Evolutionary conservation across 2,113 vertebrate species (phyloP), one percentile per base, ranked within the genome.

Genomic region (Tenebrosternarchus preto): DNA sequence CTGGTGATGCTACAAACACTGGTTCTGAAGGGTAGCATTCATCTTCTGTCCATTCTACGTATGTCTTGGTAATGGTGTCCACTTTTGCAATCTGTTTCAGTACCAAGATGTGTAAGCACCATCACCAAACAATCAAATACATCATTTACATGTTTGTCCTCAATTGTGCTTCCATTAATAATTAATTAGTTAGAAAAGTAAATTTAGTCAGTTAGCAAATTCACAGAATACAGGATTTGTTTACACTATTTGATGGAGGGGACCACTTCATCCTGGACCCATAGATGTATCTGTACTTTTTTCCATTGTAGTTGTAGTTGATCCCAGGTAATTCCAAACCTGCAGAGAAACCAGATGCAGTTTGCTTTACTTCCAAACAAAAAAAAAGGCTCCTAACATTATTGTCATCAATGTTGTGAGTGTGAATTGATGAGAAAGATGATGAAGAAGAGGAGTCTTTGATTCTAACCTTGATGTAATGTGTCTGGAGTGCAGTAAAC

Each of bases 271-370:
- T 84, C 82, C 87, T 69, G 0, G 95, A 92, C 12, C 95, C 96
- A 72, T 92, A 98, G 86, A 97, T 76, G 7, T 94, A 96, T 43
- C 94, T 92, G 89, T 99, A 95, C 22, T 88, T 95, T 82, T 91
- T 96, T 15, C 91, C 61, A 0, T 99, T 99, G 84, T 93, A 93
- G 55, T 90, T 87, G 0, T 97, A 97, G 89, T 99, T 98, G 84
- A 98, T 95, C 11, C 85, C 91, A 6, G 97, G 98, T 66, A 99
- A 90, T 89, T 99, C 98, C 85, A 99, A 80, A 66, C 95, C 98
- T 99, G 87, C 67, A 77, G 17, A 20, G 6, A 69, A 55, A 19
- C 53, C 56, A 82, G 1, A 11, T n/a, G 56, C 11, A 74, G 56
- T 6, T 12, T n/a, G 46, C 19, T 66, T 2, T 16, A 55, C n/a